These are phyloP conservation scores for Kryphioiulus occultus DNA, from an alignment of 2,888 invertebrate genomes.

Conservation along the genomic window DNA sequence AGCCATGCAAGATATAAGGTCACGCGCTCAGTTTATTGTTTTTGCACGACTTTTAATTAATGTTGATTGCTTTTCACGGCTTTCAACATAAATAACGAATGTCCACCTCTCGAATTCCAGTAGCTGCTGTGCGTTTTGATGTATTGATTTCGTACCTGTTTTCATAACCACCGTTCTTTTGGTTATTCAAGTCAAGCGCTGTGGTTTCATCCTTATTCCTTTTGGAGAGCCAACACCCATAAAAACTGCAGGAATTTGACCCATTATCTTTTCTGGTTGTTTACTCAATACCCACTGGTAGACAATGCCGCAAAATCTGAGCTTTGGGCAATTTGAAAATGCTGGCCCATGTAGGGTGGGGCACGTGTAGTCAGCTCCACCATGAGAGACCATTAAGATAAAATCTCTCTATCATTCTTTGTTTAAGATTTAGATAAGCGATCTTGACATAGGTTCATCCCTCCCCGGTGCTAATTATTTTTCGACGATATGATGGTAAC, in stretches of 20 bases:
- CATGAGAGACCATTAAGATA: background rate
- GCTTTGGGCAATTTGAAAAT: background rate
- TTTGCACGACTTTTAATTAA: constrained; percentile 7
- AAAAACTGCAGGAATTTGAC: background rate
- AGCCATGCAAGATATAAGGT: too few species aligned
- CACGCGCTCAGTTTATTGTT: background rate
- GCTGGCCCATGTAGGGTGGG: constrained; percentile 4
- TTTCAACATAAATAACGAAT: background rate
- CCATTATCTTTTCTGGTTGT: background rate
- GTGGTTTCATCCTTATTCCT: background rate
- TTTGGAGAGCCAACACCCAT: background rate
- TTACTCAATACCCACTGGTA: background rate
- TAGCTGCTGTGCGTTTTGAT: background rate
- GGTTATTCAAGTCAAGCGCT: background rate
- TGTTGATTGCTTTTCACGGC: background rate
- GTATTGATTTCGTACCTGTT: background rate
- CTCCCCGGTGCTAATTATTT: background rate
- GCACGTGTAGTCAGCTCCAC: background rate
- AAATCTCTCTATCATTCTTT: background rate
- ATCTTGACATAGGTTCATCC: background rate
- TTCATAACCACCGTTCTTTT: background rate
- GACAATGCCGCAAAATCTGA: background rate
- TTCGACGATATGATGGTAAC: background rate
- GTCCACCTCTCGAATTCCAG: background rate
- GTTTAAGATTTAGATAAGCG: background rate